Percentiles rank a stretch among this genome's conserved stretches.
Evolutionary conservation across 1,140 invertebrate species (phyloP).

Genomic region (Cyrtorhinus lividipennis): DNA sequence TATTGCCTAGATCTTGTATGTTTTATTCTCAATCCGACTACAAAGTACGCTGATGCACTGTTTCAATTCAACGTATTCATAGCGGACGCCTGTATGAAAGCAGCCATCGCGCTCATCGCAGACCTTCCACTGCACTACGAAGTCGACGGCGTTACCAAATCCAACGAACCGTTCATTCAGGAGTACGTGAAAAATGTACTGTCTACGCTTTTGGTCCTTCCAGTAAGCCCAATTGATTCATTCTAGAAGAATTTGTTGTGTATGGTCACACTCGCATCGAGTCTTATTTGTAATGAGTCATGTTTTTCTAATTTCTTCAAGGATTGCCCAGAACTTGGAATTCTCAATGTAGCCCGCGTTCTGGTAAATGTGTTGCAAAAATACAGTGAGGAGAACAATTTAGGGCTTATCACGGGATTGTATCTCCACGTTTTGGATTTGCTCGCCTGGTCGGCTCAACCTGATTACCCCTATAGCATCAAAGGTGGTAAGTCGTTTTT

Average conservation of each 20-base stretch:
- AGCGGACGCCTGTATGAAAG: slow-evolving; percentile 90
- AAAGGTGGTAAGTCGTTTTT: slow-evolving; percentile 53
- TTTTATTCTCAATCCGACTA: too few species aligned
- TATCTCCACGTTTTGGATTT: slow-evolving; percentile 59
- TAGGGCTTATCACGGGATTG: slow-evolving; percentile 39
- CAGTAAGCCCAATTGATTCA: slow-evolving; percentile 48
- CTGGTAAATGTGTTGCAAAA: slow-evolving; percentile 58
- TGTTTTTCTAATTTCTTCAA: slow-evolving; percentile 28
- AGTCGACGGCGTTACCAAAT: slow-evolving; percentile 54
- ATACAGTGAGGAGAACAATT: slow-evolving; percentile 45
- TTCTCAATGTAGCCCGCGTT: slow-evolving; percentile 58
- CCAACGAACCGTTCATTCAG: slow-evolving; percentile 53
- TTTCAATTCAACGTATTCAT: too few species aligned
- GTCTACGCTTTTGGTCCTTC: slow-evolving; percentile 69
- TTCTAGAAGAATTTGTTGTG: too few species aligned
- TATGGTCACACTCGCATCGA: too few species aligned
- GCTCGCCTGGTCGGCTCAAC: slow-evolving; percentile 55
- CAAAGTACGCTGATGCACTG: too few species aligned
- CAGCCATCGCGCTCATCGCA: slow-evolving; percentile 60
- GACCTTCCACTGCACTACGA: slow-evolving; percentile 63
- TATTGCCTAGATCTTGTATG: too few species aligned
- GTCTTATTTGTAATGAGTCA: too few species aligned
- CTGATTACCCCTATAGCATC: slow-evolving; percentile 66
- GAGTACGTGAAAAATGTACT: slow-evolving; percentile 63
- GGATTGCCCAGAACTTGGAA: slow-evolving; percentile 76